These are phyloP conservation scores for Diabrotica balteata DNA, from an alignment of 2,888 invertebrate species.

Conservation along the genomic window DNA sequence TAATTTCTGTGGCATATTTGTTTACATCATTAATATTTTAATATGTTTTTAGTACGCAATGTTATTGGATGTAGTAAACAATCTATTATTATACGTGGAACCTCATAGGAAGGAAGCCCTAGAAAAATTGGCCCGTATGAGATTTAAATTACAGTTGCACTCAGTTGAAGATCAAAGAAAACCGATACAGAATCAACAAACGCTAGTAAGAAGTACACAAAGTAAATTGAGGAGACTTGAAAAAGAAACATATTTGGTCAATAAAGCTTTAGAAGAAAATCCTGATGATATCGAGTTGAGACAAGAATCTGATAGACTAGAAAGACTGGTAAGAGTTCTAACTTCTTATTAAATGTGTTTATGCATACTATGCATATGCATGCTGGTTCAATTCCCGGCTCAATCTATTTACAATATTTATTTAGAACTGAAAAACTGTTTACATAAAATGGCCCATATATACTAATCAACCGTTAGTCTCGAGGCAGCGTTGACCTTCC, in stretches of 20 bases:
- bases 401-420: no score
- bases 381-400: no score
- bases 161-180: constrained; percentile 90
- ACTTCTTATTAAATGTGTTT: not conserved
- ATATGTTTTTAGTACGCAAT: constrained; percentile 80
- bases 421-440: no score
- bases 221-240: constrained; percentile 86
- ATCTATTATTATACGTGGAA: constrained; percentile 94
- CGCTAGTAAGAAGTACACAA: constrained; percentile 76
- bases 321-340: constrained; percentile 65
- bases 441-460: no score
- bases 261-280: constrained; percentile 78
- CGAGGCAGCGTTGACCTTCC: no score
- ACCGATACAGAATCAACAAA: constrained; percentile 91
- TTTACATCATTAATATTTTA: no score
- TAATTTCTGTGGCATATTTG: no score
- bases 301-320: constrained; percentile 75
- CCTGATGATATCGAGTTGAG: constrained; percentile 67
- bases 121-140: constrained; percentile 88
- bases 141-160: constrained; percentile 92
- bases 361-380: no score
- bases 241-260: constrained; percentile 86
- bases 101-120: constrained; percentile 91
- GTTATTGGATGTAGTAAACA: constrained; percentile 97
- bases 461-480: no score